Percentiles rank a stretch among this genome's conserved stretches.
phyloP scores from a whole-genome alignment of 1,140 invertebrate species.

The Wiebesia pumilae region DNA sequence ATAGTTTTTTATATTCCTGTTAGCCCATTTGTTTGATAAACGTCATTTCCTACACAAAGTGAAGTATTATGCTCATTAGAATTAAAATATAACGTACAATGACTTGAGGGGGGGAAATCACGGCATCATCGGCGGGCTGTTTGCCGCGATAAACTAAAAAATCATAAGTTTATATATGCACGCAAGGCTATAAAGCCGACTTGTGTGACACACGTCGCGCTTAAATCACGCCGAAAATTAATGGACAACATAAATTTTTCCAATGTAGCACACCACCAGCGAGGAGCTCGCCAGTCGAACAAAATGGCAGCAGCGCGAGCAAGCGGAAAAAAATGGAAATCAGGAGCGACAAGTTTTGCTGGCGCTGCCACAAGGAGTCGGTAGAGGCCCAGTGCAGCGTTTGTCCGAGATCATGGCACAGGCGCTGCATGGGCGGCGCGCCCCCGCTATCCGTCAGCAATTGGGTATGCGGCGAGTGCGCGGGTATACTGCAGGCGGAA shows the following conservation, averaged over 20 bases:
- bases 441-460: constrained; percentile 75
- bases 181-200: too few species aligned
- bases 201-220: too few species aligned
- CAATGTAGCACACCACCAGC: constrained; percentile 9
- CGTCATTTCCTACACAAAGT: too few species aligned
- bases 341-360: constrained; percentile 87
- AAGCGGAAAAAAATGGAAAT: constrained; percentile 39
- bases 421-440: constrained; percentile 81
- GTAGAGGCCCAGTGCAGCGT: constrained; percentile 82
- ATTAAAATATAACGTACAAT: too few species aligned
- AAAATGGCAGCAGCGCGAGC: constrained; percentile 39
- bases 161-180: too few species aligned
- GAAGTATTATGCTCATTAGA: too few species aligned
- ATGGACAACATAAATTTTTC: neutral
- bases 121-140: too few species aligned
- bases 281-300: constrained; percentile 27
- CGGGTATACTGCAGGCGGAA: constrained; percentile 85
- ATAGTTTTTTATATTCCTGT: too few species aligned
- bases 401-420: constrained; percentile 91
- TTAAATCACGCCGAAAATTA: neutral
- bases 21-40: too few species aligned
- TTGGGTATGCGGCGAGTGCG: constrained; percentile 93
- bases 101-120: too few species aligned
- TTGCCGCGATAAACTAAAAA: too few species aligned
- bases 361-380: constrained; percentile 87